A percentile compares a stretch with the other conserved stretches of the same genome.
phyloP scores from a whole-genome alignment of 2,888 invertebrate genomes.

The Myopa tessellatipennis region DNA sequence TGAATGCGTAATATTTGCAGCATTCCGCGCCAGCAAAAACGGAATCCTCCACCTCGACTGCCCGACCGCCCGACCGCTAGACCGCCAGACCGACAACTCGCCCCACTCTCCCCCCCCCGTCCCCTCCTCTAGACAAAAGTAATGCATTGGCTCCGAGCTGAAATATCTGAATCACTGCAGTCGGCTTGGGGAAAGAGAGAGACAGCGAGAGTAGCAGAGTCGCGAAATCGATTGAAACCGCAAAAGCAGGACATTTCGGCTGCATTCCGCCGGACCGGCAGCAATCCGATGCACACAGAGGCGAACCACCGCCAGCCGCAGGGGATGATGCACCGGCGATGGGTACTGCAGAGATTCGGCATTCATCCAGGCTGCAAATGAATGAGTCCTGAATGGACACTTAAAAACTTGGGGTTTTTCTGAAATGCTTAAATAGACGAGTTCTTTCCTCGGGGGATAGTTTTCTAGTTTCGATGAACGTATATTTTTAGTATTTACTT shows the following conservation, averaged over 20 bases:
- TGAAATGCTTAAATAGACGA: neutral
- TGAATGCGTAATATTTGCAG: slow-evolving; percentile 36
- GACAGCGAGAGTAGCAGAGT: neutral
- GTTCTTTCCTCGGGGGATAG: too few species aligned
- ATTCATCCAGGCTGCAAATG: slow-evolving; percentile 1
- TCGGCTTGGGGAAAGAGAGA: neutral
- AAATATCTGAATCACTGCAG: neutral
- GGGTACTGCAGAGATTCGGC: neutral
- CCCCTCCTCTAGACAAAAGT: neutral
- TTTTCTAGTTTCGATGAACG: too few species aligned
- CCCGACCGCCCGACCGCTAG: too few species aligned
- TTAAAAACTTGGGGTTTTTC: neutral
- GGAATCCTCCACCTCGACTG: neutral
- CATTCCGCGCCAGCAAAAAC: slow-evolving; percentile 16
- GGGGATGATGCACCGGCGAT: neutral
- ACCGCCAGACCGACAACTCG: neutral
- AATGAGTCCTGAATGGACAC: too few species aligned
- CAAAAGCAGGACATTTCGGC: slow-evolving; percentile 28
- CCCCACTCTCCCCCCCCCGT: neutral
- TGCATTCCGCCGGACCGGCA: neutral
- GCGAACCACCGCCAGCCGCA: slow-evolving; percentile 5
- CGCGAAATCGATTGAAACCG: slow-evolving; percentile 30
- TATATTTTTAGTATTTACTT: too few species aligned
- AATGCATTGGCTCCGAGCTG: neutral
- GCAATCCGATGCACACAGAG: neutral